Conservation (phyloP, 2,797 vertebrate genomes). For the Notoglanidium macrostoma region DNA sequence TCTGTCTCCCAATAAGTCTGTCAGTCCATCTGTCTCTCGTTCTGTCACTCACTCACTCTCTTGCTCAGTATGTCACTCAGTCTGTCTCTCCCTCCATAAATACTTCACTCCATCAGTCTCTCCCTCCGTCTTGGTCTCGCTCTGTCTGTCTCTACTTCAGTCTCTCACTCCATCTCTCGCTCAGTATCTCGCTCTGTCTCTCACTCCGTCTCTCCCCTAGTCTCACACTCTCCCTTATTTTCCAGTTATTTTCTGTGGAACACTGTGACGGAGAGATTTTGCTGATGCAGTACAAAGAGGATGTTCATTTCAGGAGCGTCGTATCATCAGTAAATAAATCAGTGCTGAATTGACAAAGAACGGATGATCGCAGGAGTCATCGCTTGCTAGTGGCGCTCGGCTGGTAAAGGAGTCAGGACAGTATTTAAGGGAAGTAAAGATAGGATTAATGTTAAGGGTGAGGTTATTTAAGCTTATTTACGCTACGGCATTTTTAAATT, state of each 20-base stretch:
- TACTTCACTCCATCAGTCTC: background rate
- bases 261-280: constrained; percentile 17
- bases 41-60: background rate
- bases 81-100: background rate
- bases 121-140: background rate
- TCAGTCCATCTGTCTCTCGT: background rate
- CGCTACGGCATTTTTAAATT: too few species aligned
- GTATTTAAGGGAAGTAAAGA: background rate
- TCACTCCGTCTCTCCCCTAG: background rate
- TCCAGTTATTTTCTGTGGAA: background rate
- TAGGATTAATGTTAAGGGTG: background rate
- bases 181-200: background rate
- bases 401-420: constrained; percentile 10
- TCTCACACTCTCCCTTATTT: background rate
- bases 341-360: constrained; percentile 20
- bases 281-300: constrained; percentile 41
- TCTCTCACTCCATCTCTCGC: background rate
- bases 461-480: background rate
- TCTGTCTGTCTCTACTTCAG: background rate
- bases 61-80: background rate
- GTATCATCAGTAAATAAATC: constrained; percentile 51
- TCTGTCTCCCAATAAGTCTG: background rate
- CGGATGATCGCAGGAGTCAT: constrained; percentile 37
- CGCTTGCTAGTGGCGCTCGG: constrained; percentile 19
- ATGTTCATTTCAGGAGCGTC: constrained; percentile 14